Evolutionary conservation across 2,113 vertebrate species (phyloP).

Genomic region (Hepsetus odoe): DNA sequence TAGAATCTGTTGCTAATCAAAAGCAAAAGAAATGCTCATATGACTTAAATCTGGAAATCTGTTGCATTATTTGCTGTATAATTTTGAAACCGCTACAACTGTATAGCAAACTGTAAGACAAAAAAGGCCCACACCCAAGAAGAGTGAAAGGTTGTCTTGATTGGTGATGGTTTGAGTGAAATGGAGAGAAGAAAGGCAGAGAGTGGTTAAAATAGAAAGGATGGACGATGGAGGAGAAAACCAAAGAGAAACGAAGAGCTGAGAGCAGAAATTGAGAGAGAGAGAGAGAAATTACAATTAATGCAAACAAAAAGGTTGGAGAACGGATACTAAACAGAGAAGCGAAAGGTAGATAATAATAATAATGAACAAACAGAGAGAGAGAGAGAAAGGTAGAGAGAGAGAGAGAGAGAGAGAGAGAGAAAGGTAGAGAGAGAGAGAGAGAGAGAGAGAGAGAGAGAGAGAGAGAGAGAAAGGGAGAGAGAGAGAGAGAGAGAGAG

Average conservation of each 20-base stretch:
- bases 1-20: neutral
- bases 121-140: neutral
- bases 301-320: slow-evolving; percentile 16
- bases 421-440: no score
- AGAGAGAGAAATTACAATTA: slow-evolving; percentile 10
- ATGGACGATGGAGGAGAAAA: neutral
- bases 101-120: neutral
- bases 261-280: no score
- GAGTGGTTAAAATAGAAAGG: neutral
- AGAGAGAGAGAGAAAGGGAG: neutral
- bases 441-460: slow-evolving; percentile 22
- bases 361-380: slow-evolving; percentile 10
- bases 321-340: slow-evolving; percentile 14
- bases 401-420: slow-evolving; percentile 25
- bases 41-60: neutral
- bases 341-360: slow-evolving; percentile 28
- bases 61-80: neutral
- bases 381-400: slow-evolving; percentile 9
- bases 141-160: neutral
- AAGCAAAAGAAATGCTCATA: neutral
- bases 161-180: neutral
- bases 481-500: slow-evolving; percentile 15
- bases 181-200: neutral
- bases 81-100: neutral
- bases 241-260: slow-evolving; percentile 1